Conservation (phyloP, 2,113 vertebrate species). For the Cebus imitator region DNA sequence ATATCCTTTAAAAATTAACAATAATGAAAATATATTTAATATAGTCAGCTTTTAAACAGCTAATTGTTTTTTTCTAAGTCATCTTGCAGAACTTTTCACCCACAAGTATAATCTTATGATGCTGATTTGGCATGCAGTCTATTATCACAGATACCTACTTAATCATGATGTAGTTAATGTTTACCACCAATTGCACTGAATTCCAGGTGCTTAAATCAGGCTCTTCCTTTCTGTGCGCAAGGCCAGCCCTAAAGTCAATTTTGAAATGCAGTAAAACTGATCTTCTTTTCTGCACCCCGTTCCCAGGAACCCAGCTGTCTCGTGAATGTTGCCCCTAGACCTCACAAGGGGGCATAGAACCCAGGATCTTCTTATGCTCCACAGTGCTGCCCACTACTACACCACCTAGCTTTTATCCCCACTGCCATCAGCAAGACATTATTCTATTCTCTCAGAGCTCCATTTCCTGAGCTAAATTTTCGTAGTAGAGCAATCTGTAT, state of each 20-base stretch:
- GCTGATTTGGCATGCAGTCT: neutral
- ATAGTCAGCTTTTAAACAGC: neutral
- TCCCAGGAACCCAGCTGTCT: neutral
- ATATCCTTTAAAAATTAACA: neutral
- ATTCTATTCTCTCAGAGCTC: neutral
- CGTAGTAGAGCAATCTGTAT: neutral
- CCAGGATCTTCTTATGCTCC: neutral
- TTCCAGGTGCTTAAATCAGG: neutral
- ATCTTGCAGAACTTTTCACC: neutral
- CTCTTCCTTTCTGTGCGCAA: conserved; percentile 14
- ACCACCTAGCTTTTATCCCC: neutral
- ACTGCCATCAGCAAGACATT: neutral
- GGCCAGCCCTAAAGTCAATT: neutral
- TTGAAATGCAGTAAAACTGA: neutral
- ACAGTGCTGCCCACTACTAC: accelerated
- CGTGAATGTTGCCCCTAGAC: neutral
- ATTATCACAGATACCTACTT: neutral
- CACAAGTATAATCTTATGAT: neutral
- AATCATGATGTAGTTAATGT: neutral
- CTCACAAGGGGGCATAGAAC: no score
- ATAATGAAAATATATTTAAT: neutral
- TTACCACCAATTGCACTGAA: neutral
- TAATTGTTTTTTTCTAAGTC: conserved; percentile 20
- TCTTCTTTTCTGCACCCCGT: neutral
- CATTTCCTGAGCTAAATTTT: neutral